Evolutionary conservation across 2,113 vertebrate genomes (phyloP), one percentile per base, ranked within the genome.

Genomic region (Poicephalus meyeri): DNA sequence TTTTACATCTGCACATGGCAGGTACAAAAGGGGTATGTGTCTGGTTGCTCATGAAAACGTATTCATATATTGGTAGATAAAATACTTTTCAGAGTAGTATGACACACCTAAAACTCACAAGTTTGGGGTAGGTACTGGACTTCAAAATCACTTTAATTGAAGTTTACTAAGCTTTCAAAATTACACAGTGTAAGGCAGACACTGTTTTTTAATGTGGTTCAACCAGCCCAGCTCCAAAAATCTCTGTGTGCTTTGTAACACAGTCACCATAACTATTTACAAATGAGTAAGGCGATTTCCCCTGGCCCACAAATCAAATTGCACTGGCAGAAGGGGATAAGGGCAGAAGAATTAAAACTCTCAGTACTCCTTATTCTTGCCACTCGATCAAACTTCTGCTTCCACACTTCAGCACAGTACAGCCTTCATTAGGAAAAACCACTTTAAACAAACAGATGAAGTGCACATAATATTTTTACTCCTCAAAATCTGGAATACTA

Each of bases 401-500:
- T 91, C 80, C 41, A 92, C 41, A 81, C 83, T 96, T 90, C 92
- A 94, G 70, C 58, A 78, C 94, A 97, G 88, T 89, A 89, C 91
- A 96, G 95, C 80, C 92, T 97, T 97, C 97, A 97, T 98, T 98
- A 98, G 96, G 93, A 93, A 61, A 96, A 89, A 96, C 3, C 95
- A 96, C 96, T 97, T 97, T 95, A 97, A 98, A 98, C 97, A 98
- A 97, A 98, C 98, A 98, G 97, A 98, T 97, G 97, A 97, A 97
- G 87, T 93, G 91, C 97, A 97, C 96, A 97, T 95, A 98, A 98
- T 98, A 98, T 98, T 98, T 98, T 98, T 98, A 96, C 91, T 97
- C 80, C 94, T 98, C 95, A 97, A 97, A 98, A 98, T 98, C 97
- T 98, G 98, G 97, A 97, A 97, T 93, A 89, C 93, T 98, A 74